Base-by-base conservation (phyloP, 2,888 invertebrate species). In the Palloptera scutellata region DNA sequence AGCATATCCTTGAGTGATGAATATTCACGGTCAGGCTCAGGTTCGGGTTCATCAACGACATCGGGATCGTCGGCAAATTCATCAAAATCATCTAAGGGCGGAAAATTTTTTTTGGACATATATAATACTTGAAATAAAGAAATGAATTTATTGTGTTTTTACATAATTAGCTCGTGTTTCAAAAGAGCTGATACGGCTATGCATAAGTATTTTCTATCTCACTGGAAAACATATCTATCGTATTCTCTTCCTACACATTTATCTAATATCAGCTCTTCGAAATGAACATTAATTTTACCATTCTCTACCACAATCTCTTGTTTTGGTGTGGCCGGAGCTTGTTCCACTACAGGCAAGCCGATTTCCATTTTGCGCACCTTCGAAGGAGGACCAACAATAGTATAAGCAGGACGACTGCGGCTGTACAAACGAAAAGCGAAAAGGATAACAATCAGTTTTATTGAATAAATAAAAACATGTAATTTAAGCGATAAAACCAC, bases 1-100 rank as follows among this genome's bases (percentile, higher is more conserved):
- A 89, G 78, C 86, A 89, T 87, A 66, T 88, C 87, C 13, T 88
- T 87, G 0, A 89, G 80, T 0, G 89, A 89, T 52, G 80, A 80
- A 67, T 88, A 78, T 76, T 88, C 88, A 1, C 78, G 76, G 63
- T 83, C 83, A 8, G 79, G 83, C 30, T 79, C 79, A 0, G 78
- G 78, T 13, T 86, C 86, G 5, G 77, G 76, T 45, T 83, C 84
- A 0, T 85, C 86, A 0, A 85, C 79, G 6, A 86, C 87, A 55
- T 81, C 81, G 0, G 61, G 60, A 59, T 77, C 80, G 1, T 78
- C 79, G 1, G 55, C 52, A 9, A 63, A 61, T 8, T 82, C 79
- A 17, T 83, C 84, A 43, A 80, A 41, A 6, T 83, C 81, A 41
- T 82, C 85, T 84, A 48, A 1, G 15, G 13, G 40, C 13, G 17